phyloP scores from a whole-genome alignment of 2,113 vertebrate genomes.

The Tenebrosternarchus preto region DNA sequence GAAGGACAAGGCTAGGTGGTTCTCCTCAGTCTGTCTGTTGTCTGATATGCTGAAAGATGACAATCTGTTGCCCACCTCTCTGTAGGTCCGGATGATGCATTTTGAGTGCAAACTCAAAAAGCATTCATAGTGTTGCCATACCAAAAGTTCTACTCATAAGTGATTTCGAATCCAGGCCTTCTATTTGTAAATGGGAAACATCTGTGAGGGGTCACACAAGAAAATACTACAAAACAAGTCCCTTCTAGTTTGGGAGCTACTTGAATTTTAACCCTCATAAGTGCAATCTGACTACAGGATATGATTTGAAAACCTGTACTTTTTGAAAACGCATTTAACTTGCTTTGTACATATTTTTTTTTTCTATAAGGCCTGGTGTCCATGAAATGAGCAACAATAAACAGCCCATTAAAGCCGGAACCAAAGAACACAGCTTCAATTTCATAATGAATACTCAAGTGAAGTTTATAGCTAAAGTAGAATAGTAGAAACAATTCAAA shows the following conservation, averaged over 20 bases:
- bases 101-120: too few species aligned
- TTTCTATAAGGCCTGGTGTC: background rate
- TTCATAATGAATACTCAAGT: background rate
- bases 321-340: background rate
- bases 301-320: background rate
- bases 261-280: slow-evolving; percentile 18
- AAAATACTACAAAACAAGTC: background rate
- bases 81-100: too few species aligned
- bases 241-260: background rate
- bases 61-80: background rate
- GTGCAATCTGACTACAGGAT: slow-evolving; percentile 22
- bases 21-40: background rate
- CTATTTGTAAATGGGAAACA: background rate
- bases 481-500: too few species aligned
- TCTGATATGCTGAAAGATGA: background rate
- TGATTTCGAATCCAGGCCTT: background rate
- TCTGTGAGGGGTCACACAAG: background rate
- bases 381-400: background rate
- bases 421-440: background rate
- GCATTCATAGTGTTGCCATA: too few species aligned
- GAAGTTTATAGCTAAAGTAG: too few species aligned
- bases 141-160: background rate
- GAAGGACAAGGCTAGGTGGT: background rate
- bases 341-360: background rate
- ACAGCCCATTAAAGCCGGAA: background rate